Conservation (phyloP, 2,888 invertebrate genomes). For the Trypoxylon attenuatum region DNA sequence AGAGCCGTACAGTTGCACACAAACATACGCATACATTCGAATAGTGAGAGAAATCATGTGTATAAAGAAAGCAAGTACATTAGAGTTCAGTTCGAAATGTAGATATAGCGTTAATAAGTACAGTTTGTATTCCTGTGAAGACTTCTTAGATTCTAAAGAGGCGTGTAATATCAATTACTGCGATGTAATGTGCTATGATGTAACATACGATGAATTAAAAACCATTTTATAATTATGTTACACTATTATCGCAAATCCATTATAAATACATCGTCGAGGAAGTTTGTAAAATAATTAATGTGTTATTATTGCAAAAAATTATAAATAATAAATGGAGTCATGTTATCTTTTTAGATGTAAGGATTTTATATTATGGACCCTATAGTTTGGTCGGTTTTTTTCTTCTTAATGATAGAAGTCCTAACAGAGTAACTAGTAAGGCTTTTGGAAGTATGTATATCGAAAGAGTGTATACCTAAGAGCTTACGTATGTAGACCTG, state of each 20-base stretch:
- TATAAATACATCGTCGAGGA: slow-evolving; percentile 45
- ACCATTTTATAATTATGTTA: slow-evolving; percentile 56
- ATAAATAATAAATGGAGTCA: slow-evolving; percentile 56
- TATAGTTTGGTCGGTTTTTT: neutral
- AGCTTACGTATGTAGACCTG: no score
- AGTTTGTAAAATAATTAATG: slow-evolving; percentile 56
- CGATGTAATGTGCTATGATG: slow-evolving; percentile 37
- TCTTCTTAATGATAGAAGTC: neutral
- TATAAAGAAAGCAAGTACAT: slow-evolving; percentile 39
- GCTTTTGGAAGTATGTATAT: neutral
- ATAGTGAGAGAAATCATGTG: slow-evolving; percentile 26
- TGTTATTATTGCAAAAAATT: slow-evolving; percentile 57
- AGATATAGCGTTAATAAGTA: slow-evolving; percentile 41
- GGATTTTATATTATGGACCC: slow-evolving; percentile 9
- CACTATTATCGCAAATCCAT: slow-evolving; percentile 50
- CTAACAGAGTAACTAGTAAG: neutral
- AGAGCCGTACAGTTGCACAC: neutral
- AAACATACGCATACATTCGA: slow-evolving; percentile 9
- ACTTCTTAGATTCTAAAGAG: slow-evolving; percentile 30
- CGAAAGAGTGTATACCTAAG: no score
- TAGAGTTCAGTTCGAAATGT: slow-evolving; percentile 39
- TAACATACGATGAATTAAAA: slow-evolving; percentile 44
- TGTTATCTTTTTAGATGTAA: slow-evolving; percentile 39
- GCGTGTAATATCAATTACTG: slow-evolving; percentile 38
- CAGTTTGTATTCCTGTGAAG: slow-evolving; percentile 15